Conservation (phyloP, 1,140 invertebrate genomes). For the Neocloeon triangulifer region DNA sequence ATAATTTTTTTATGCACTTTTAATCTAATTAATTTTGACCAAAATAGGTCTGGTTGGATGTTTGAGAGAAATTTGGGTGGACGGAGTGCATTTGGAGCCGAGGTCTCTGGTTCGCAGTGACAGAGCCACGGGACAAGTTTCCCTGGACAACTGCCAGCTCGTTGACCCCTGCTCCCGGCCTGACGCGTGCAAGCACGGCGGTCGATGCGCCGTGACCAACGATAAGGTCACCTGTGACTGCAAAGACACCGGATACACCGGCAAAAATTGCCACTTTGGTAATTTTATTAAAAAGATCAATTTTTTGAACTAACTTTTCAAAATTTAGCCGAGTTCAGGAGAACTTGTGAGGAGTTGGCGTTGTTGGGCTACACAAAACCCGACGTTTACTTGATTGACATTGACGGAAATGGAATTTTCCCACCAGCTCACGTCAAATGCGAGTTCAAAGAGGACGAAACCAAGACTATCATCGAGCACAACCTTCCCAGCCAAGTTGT, state of each 20-base stretch:
- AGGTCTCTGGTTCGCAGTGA: constrained; percentile 59
- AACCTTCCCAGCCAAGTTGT: constrained; percentile 70
- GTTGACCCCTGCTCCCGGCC: constrained; percentile 71
- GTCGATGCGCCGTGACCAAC: constrained; percentile 70
- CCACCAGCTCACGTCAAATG: constrained; percentile 77
- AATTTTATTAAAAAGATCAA: constrained; percentile 10
- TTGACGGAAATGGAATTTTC: constrained; percentile 78
- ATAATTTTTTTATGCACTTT: too few species aligned
- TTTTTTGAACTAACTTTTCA: constrained; percentile 4
- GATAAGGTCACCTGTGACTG: constrained; percentile 74
- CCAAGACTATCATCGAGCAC: constrained; percentile 77
- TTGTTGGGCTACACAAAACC: constrained; percentile 60
- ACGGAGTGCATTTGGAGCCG: constrained; percentile 44
- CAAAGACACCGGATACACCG: constrained; percentile 59
- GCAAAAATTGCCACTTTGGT: constrained; percentile 84
- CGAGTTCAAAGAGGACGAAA: constrained; percentile 71
- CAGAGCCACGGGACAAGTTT: constrained; percentile 60
- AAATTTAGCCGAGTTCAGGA: constrained; percentile 48
- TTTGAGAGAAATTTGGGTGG: constrained; percentile 69
- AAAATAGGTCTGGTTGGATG: constrained; percentile 63
- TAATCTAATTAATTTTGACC: too few species aligned
- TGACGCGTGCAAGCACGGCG: constrained; percentile 77
- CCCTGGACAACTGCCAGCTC: constrained; percentile 74
- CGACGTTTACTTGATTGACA: constrained; percentile 72
- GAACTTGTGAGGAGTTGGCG: constrained; percentile 80